phyloP scores from a whole-genome alignment of 2,888 invertebrate species.

The Drosophila dives region DNA sequence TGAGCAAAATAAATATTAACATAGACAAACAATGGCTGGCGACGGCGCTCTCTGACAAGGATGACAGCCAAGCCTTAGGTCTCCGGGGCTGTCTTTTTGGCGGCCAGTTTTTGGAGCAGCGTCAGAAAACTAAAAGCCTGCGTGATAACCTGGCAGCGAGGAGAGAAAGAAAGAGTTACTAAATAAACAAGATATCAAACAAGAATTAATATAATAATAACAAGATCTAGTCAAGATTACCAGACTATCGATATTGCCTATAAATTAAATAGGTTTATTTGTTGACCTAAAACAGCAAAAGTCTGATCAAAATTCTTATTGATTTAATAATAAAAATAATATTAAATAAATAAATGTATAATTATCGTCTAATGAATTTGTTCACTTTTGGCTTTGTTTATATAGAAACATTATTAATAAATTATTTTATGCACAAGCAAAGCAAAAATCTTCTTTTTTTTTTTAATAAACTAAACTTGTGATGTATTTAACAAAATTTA shows the following conservation, averaged over 20 bases:
- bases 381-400: neutral
- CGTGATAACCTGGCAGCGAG: slow-evolving; percentile 69
- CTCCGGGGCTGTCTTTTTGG: slow-evolving; percentile 62
- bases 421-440: neutral
- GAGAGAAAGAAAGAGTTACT: neutral
- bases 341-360: neutral
- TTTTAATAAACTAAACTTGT: too few species aligned
- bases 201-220: neutral
- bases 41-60: neutral
- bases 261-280: neutral
- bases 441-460: neutral
- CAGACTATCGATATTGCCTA: neutral
- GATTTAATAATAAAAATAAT: neutral
- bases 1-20: slow-evolving; percentile 67
- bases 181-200: neutral
- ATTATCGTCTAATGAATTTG: neutral
- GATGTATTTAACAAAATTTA: neutral
- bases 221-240: neutral
- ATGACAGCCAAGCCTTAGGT: slow-evolving; percentile 9
- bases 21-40: slow-evolving; percentile 24
- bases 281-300: neutral
- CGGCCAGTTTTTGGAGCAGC: slow-evolving; percentile 81
- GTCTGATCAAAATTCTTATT: neutral
- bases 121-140: slow-evolving; percentile 83
- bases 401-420: neutral